Evolutionary conservation across 2,888 invertebrate genomes (phyloP).

Genomic region (Sesia apiformis): DNA sequence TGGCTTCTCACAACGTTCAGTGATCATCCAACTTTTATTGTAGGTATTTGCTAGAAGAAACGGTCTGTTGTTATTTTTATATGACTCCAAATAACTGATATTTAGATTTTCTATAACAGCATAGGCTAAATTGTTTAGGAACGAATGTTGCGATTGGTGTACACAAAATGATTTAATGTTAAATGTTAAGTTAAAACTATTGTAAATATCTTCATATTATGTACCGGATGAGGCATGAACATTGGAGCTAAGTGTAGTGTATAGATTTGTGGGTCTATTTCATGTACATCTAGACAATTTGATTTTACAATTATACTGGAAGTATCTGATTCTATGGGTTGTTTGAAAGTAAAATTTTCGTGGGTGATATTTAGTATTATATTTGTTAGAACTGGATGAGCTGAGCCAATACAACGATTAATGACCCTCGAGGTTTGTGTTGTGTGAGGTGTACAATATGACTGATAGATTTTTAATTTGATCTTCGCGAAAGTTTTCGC

Average conservation of each 20-base stretch:
- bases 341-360: slow-evolving; percentile 9
- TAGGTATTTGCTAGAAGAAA: slow-evolving; percentile 66
- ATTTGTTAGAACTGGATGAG: slow-evolving; percentile 42
- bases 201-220: slow-evolving; percentile 15
- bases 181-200: not conserved
- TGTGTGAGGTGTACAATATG: slow-evolving; percentile 9
- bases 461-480: not conserved
- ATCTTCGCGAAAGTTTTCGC: not conserved
- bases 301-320: slow-evolving; percentile 10
- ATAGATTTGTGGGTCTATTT: slow-evolving; percentile 2
- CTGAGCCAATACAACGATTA: slow-evolving; percentile 61
- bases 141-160: slow-evolving; percentile 18
- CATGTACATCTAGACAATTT: slow-evolving; percentile 13
- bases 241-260: slow-evolving; percentile 7
- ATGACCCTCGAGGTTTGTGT: slow-evolving; percentile 24
- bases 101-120: slow-evolving; percentile 68
- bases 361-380: slow-evolving; percentile 6
- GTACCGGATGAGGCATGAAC: slow-evolving; percentile 11
- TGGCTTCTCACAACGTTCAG: slow-evolving; percentile 55
- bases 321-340: slow-evolving; percentile 11
- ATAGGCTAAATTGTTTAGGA: slow-evolving; percentile 43
- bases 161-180: slow-evolving; percentile 15
- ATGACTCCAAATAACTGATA: slow-evolving; percentile 66
- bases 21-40: slow-evolving; percentile 55
- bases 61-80: slow-evolving; percentile 72